phyloP scores from a whole-genome alignment of 2,797 vertebrate species.

The Hoplostethus mediterraneus region DNA sequence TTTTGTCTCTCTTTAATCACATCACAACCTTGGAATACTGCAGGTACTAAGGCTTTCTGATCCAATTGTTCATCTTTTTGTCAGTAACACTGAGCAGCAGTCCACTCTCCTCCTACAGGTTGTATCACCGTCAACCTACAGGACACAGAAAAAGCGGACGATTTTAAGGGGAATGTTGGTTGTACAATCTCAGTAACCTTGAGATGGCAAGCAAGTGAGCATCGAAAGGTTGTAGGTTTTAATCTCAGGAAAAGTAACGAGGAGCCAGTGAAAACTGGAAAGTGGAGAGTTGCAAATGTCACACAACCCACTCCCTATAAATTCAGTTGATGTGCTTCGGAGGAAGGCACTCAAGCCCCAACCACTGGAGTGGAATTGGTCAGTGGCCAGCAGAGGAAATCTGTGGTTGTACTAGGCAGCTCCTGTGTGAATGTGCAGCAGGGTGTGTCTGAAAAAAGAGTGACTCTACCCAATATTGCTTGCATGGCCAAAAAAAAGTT shows the following conservation, averaged over 20 bases:
- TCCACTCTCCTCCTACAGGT: constrained; percentile 6
- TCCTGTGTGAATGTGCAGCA: constrained; percentile 76
- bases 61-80: not conserved
- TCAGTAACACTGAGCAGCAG: not conserved
- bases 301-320: constrained; percentile 67
- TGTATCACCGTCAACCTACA: not conserved
- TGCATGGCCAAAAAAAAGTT: constrained; percentile 50
- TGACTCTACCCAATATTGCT: constrained; percentile 59
- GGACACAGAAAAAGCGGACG: not conserved
- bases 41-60: constrained; percentile 23
- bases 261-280: constrained; percentile 68
- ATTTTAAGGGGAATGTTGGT: constrained; percentile 28
- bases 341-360: constrained; percentile 72
- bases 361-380: constrained; percentile 71
- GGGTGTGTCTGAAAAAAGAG: constrained; percentile 73
- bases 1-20: constrained; percentile 30
- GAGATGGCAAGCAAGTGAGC: constrained; percentile 27
- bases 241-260: constrained; percentile 49
- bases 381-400: constrained; percentile 73
- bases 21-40: constrained; percentile 20
- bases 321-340: constrained; percentile 73
- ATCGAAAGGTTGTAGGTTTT: constrained; percentile 46
- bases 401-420: constrained; percentile 71
- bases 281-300: constrained; percentile 68
- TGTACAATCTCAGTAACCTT: constrained; percentile 30